Evolutionary conservation across 2,797 vertebrate species (phyloP), one percentile per base, ranked within the genome.

Genomic region (Eremophila alpestris): DNA sequence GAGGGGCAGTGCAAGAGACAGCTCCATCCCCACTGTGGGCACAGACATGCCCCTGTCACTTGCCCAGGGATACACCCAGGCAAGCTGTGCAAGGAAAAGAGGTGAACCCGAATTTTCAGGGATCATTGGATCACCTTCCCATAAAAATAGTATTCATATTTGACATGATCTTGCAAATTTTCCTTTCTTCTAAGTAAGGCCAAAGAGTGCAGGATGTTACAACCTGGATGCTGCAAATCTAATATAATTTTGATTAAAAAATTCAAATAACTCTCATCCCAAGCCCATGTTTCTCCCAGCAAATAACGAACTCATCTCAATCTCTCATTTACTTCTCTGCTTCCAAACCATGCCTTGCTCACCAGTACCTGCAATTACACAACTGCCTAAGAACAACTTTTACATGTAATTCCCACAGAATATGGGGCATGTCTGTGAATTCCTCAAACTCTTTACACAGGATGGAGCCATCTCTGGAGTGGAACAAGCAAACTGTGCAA

Each of bases 171-270:
- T 59, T 38, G 5, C 15, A 79, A 49, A 48, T 34, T 43, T 82
- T 81, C 15, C 30, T 59, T 68, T 68, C 54, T 68, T 23, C 49
- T 64, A n/a, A 80, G 23, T 24, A 62, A 77, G 8, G 16, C 8
- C 26, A 60, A 55, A 6, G 12, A 45, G 16, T 5, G 0, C 26
- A n/a, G 24, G n/a, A 62, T 82, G 20, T 22, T 85, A 69, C 56
- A 63, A 45, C 38, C 29, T 34, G 12, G 40, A 46, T 55, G 32
- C 7, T 49, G 45, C 59, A 70, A 70, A 40, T 43, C 27, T 40
- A 79, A 60, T 23, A 27, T n/a, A 46, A 51, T 73, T 89, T 87
- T 65, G 26, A 82, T 84, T 62, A 24, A 63, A 79, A 74, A 27
- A 67, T 89, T 36, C n/a, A 69, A 71, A 27, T 48, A 81, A 36